Percentiles rank a stretch among this genome's conserved stretches.
phyloP scores from a whole-genome alignment of 1,140 invertebrate genomes.

The Hyles euphorbiae region DNA sequence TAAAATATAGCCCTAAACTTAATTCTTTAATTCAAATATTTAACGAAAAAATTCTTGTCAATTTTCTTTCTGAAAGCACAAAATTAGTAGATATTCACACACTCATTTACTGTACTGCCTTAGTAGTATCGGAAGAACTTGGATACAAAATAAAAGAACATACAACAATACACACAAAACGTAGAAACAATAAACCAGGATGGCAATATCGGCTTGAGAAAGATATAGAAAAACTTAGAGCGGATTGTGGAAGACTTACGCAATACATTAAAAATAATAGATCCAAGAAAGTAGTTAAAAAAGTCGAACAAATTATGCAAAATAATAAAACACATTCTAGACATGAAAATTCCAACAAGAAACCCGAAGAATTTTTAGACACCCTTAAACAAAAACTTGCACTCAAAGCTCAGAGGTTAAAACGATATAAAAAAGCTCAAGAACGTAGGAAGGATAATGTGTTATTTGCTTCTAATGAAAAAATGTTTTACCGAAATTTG shows the following conservation, averaged over 20 bases:
- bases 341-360: constrained; percentile 15
- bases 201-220: constrained; percentile 5
- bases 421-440: constrained; percentile 23
- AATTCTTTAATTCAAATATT: not conserved
- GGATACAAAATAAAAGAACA: constrained; percentile 18
- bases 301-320: constrained; percentile 6
- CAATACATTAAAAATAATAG: constrained; percentile 13
- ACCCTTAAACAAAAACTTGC: constrained; percentile 27
- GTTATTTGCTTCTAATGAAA: constrained; percentile 25
- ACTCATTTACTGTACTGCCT: constrained; percentile 12
- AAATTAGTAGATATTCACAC: constrained; percentile 3
- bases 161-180: not conserved
- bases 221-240: no score
- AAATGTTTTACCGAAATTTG: constrained; percentile 17
- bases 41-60: no score
- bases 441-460: constrained; percentile 19
- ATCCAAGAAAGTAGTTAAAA: constrained; percentile 12
- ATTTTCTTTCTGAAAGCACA: no score
- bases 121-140: constrained; percentile 16
- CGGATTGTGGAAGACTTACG: constrained; percentile 2
- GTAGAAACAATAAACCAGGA: constrained; percentile 3
- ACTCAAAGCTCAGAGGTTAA: constrained; percentile 20
- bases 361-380: constrained; percentile 18
- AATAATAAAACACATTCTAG: constrained; percentile 5
- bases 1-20: constrained; percentile 12